Evolutionary conservation across 1,140 invertebrate species (phyloP), one percentile per base, ranked within the genome.

Genomic region (Epicauta chinensis): DNA sequence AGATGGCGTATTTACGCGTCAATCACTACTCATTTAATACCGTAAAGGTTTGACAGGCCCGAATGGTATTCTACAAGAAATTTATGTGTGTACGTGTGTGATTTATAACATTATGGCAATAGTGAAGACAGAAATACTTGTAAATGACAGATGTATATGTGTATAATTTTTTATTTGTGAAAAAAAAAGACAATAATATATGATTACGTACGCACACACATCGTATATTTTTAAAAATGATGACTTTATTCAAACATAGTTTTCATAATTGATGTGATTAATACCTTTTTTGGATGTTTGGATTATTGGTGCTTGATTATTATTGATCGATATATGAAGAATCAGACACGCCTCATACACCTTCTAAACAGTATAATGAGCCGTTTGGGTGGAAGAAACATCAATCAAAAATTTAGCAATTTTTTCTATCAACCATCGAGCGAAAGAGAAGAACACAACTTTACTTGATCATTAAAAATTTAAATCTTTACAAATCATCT

Each of bases 1-100:
- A 60, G 53, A 54, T 55, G 54, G 55, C 55, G 55, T 58, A 66
- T 66, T 66, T 66, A 66, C 46, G 51, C 60, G 66, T 68, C 66
- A 68, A 68, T 68, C 66, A 68, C 51, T 56, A 52, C 61, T 68
- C 64, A 65, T 66, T 68, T 68, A 62, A 59, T 50, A 53, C 7
- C 7, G 23, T 53, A 43, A 44, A 58, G 60, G 65, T 65, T 67
- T 67, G 65, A 65, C 62, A 62, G 50, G 41, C 23, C 23, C 4
- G 23, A 23, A 5, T 23, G 23, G 23, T 23, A 23, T 55, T 52
- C 53, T 38, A 55, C 7, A 23, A 23, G 23, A 23, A 23, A 23
- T 23, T 5, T 23, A 7, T 23, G 23, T 23, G 7, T 23, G 23
- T 23, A 5, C 7, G 23, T 23, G 23, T 56, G 60, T 65, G 61